These are phyloP conservation scores for Melikaiella ostensackeni DNA, from an alignment of 2,888 invertebrate genomes.

Conservation along the genomic window DNA sequence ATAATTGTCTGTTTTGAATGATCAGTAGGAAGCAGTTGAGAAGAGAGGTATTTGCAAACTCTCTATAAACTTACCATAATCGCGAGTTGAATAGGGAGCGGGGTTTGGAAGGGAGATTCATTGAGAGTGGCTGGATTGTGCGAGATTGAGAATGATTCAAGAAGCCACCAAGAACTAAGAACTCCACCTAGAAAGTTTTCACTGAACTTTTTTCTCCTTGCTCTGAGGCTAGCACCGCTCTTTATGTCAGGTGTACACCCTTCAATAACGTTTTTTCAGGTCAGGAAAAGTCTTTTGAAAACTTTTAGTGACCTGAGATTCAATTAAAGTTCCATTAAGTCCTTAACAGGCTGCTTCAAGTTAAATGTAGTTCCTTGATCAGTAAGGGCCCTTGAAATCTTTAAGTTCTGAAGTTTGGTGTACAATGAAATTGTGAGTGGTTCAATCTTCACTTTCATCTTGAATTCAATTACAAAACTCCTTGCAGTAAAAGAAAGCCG, in stretches of 20 bases:
- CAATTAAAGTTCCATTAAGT: not conserved
- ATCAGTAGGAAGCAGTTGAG: not conserved
- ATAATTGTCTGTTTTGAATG: not conserved
- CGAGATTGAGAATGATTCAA: constrained; percentile 38
- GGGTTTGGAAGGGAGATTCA: constrained; percentile 61
- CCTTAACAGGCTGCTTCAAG: not conserved
- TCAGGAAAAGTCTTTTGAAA: not conserved
- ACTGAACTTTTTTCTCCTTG: not conserved
- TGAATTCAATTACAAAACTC: not conserved
- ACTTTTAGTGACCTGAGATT: not conserved
- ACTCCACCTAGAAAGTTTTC: not conserved
- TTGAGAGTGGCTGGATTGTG: constrained; percentile 52
- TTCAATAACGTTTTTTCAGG: not conserved
- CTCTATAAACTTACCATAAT: not conserved
- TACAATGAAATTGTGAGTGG: not conserved
- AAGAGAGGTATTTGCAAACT: not conserved
- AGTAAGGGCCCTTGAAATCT: not conserved
- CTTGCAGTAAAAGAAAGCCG: not conserved
- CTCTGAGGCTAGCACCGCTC: not conserved
- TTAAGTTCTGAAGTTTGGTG: not conserved
- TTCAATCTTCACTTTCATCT: not conserved
- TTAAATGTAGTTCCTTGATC: not conserved
- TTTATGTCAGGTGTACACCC: not conserved
- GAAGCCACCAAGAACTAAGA: not conserved
- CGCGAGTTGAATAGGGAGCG: constrained; percentile 53